Conservation (phyloP, 2,797 vertebrate species). For the Euthynnus affinis region DNA sequence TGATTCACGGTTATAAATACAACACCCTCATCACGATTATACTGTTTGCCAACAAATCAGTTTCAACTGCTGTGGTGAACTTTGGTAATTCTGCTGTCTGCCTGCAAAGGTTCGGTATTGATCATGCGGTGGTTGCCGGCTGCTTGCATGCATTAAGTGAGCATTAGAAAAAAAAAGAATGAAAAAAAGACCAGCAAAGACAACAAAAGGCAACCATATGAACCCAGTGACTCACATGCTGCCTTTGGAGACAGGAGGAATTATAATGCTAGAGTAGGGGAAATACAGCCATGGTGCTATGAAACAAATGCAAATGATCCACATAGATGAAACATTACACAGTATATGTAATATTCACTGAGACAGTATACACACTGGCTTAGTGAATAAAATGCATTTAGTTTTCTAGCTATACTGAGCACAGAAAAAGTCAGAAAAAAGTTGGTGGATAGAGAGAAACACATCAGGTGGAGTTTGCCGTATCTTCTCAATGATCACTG, state of each 20-base stretch:
- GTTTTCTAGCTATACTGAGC: background rate
- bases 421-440: slow-evolving; percentile 7
- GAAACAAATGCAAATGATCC: slow-evolving; percentile 8
- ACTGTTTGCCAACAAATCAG: background rate
- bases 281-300: slow-evolving; percentile 2
- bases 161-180: background rate
- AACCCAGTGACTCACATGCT: background rate
- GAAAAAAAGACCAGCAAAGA: background rate
- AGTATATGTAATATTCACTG: too few relatives aligned
- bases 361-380: background rate
- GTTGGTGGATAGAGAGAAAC: background rate
- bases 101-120: background rate
- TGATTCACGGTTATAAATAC: background rate
- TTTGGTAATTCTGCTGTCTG: background rate
- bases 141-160: background rate
- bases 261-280: background rate
- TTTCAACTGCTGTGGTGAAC: background rate
- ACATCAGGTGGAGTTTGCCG: background rate
- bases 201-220: background rate
- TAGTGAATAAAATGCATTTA: background rate
- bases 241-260: background rate
- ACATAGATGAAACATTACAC: slow-evolving; percentile 5
- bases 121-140: background rate
- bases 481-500: slow-evolving; percentile 21
- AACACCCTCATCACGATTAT: background rate